Percentiles rank a stretch among this genome's conserved stretches.
Evolutionary conservation across 1,140 invertebrate genomes (phyloP).

Genomic region (Bombus affinis): DNA sequence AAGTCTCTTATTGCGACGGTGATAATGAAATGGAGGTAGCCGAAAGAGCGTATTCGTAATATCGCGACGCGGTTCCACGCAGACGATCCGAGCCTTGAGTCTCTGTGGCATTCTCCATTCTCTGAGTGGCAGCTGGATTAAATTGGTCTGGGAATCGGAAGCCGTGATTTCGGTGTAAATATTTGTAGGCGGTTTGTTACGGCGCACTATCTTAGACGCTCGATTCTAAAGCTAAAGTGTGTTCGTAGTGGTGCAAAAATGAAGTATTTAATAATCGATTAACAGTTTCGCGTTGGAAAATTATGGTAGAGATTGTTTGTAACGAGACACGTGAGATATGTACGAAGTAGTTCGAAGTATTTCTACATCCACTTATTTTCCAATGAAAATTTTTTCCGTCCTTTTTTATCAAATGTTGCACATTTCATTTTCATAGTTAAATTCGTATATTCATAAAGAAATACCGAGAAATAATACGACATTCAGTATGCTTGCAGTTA

Average conservation of each 20-base stretch:
- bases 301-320: not conserved
- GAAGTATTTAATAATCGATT: not conserved
- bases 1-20: constrained; percentile 31
- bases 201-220: not conserved
- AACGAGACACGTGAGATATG: not conserved
- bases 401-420: too few relatives aligned
- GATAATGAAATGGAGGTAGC: constrained; percentile 39
- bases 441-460: too few relatives aligned
- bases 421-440: too few relatives aligned
- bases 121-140: constrained; percentile 1
- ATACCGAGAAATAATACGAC: too few relatives aligned
- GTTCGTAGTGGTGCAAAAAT: not conserved
- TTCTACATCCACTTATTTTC: too few relatives aligned
- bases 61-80: constrained; percentile 22
- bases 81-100: not conserved
- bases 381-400: too few relatives aligned
- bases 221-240: too few relatives aligned
- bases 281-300: not conserved
- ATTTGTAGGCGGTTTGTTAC: constrained; percentile 4
- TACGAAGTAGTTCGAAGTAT: too few relatives aligned
- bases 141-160: constrained; percentile 20
- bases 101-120: not conserved
- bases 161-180: constrained; percentile 20
- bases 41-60: constrained; percentile 40
- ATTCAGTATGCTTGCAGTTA: too few relatives aligned